Base-by-base conservation (phyloP, 2,888 invertebrate genomes). In the Gordius sp. region DNA sequence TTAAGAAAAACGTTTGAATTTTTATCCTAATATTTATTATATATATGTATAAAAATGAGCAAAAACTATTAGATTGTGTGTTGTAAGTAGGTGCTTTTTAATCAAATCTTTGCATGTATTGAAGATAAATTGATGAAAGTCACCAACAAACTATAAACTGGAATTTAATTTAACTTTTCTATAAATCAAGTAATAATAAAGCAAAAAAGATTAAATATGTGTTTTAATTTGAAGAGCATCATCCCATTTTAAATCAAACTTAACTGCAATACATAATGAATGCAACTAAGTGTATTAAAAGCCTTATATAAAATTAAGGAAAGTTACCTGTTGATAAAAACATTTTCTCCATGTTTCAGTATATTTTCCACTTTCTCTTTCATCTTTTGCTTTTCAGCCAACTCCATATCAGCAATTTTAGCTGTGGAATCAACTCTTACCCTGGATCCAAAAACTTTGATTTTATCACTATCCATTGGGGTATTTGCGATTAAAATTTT, bases 381-480 rank as follows among this genome's bases (percentile, higher is more conserved):
- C 97, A 99, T 99, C 69, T 99, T 99, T 67, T 91, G 86, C 68
- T 93, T 97, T 68, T 99, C 97, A 1, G 93, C 93, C 54, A 82
- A 71, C 72, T 99, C 97, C 56, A 99, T 73, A 66, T 97, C 93
- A 2, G 97, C 97, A 61, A 99, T 85, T 71, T 93, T 75, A 4
- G 75, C 71, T 18, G 75, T 68, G 2, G 73, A 72, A 63, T 75
- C 75, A 2, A 75, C 74, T 56, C 71, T 66, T 20, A 75, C 87
- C 61, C 85, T 79, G 41, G 89, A 89, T 52, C 93, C 93, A 71
- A 97, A 97, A 24, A 97, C 71, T 69, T 68, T 64, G 63, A 97
- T 89, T 73, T 99, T 99, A 68, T 99, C 97, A 0, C 91, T 86
- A 72, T 99, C 97, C 97, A 99, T 99, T 0, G 97, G 87, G 8